Base-by-base conservation (phyloP, 2,797 vertebrate genomes). In the Margarornis squamiger region DNA sequence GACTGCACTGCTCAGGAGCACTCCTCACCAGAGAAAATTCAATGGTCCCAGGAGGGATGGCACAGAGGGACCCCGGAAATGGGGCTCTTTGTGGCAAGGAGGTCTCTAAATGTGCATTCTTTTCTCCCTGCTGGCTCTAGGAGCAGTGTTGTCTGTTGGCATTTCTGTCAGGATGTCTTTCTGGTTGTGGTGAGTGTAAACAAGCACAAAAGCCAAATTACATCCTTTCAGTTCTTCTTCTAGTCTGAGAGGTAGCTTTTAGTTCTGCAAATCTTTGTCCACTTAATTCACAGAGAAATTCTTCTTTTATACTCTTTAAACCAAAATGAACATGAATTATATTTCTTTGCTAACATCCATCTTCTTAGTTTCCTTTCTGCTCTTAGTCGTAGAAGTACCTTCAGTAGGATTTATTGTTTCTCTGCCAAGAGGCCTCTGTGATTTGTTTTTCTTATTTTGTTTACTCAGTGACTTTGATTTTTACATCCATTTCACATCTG, bases 111-210 rank as follows among this genome's bases (percentile, higher is more conserved):
- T 49, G 34, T 96, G 55, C 85, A 59, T 95, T 97, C 94, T 97
- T 97, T 95, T 97, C 95, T 97, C 92, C 96, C 93, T 95, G 91
- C 27, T 97, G 96, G 76, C 86, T 97, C 13, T 85, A 97, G 97
- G 97, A 97, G 97, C 75, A 97, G 88, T 97, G 76, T 93, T 97
- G 96, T 72, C 97, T 97, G 91, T 97, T 95, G 97, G 96, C 96
- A 97, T 96, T 97, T 97, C 97, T 97, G 82, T 97, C 97, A 97
- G 96, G 97, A 97, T 97, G 96, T 95, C 97, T 97, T 97, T 96
- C 97, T 97, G 96, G 95, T 97, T 97, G 96, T 96, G 97, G 97
- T 97, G 97, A 97, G 97, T 97, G 93, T 20, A 92, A 97, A 95
- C 58, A 12, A 93, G 79, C 49, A 46, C 51, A 84, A 86, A 77